phyloP scores from a whole-genome alignment of 2,113 vertebrate genomes.

The Sprattus sprattus region DNA sequence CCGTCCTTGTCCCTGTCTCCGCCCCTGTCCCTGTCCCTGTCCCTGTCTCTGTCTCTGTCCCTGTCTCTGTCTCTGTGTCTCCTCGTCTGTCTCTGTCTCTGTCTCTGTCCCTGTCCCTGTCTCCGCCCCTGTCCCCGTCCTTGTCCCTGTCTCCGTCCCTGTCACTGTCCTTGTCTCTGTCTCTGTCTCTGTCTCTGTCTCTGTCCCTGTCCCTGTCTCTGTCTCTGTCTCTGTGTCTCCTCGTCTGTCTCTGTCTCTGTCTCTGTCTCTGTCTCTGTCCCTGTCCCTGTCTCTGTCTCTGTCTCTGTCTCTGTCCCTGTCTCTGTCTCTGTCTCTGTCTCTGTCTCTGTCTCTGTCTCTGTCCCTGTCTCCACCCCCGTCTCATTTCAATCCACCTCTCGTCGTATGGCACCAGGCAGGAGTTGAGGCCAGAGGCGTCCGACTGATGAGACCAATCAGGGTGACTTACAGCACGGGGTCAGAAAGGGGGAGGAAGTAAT shows the following conservation, averaged over 20 bases:
- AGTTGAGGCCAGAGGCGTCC: slow-evolving; percentile 49
- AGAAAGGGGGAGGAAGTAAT: not conserved
- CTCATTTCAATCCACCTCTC: slow-evolving; percentile 20
- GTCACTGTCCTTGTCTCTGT: not conserved
- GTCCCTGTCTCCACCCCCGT: not conserved
- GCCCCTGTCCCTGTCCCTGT: not conserved
- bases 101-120: not conserved
- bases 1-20: not conserved
- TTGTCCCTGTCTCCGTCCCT: not conserved
- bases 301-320: not conserved
- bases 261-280: not conserved
- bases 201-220: not conserved
- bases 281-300: not conserved
- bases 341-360: not conserved
- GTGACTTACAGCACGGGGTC: slow-evolving; percentile 49
- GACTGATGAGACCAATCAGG: slow-evolving; percentile 58
- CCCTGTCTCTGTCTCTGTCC: not conserved
- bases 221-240: not conserved
- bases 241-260: too few species aligned
- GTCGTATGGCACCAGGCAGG: slow-evolving; percentile 54
- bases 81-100: too few species aligned
- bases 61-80: not conserved
- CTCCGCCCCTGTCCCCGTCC: not conserved
- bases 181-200: not conserved
- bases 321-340: not conserved